A percentile compares a stretch with the other conserved stretches of the same genome.
phyloP scores from a whole-genome alignment of 2,797 vertebrate species.

The Anas bahamensis region DNA sequence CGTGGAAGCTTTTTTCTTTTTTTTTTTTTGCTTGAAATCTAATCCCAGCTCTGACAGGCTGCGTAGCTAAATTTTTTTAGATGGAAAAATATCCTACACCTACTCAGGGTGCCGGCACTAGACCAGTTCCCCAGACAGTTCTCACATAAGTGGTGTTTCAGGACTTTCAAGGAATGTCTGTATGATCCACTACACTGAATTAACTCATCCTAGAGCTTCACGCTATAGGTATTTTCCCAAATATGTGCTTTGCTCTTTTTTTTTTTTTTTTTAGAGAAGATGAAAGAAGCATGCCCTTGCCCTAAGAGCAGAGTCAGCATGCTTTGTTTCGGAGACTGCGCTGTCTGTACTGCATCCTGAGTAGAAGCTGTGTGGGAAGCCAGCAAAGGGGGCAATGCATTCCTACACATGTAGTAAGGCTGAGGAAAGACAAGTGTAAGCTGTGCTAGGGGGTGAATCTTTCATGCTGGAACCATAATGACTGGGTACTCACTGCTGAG shows the following conservation, averaged over 20 bases:
- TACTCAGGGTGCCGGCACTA: background rate
- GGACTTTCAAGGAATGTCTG: background rate
- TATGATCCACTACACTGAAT: background rate
- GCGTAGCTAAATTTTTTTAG: background rate
- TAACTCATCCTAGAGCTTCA: background rate
- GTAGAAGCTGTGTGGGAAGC: background rate
- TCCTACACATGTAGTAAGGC: background rate
- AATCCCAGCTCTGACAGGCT: background rate
- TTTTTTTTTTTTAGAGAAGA: background rate
- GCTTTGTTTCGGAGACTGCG: background rate
- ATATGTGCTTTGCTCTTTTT: background rate
- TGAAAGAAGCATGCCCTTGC: background rate
- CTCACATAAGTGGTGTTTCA: background rate
- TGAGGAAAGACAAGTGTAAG: background rate
- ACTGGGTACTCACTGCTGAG: background rate
- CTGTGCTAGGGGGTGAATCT: background rate
- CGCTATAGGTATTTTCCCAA: background rate
- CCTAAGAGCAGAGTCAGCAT: background rate
- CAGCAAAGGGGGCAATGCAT: fast-evolving
- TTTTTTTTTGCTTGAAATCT: background rate
- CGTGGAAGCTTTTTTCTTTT: background rate
- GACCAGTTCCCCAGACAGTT: background rate
- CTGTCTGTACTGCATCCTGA: background rate
- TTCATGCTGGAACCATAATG: background rate
- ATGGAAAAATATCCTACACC: background rate